Evolutionary conservation across 2,113 vertebrate genomes (phyloP).

Genomic region (Felis catus): DNA sequence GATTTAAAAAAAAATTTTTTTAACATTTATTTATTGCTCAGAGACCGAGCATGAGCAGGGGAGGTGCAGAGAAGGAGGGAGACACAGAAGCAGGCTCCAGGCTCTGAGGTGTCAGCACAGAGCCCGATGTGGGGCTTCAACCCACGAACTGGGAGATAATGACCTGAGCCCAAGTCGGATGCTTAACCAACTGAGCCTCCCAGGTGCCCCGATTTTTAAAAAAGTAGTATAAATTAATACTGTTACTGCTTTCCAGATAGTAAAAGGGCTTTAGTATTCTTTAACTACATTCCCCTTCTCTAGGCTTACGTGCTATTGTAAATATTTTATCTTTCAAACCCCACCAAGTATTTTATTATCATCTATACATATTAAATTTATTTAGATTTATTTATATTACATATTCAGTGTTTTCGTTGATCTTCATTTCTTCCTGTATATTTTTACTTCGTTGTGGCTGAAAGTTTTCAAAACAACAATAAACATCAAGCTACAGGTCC

Average conservation of each 20-base stretch:
- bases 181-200: too few species aligned
- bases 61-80: too few species aligned
- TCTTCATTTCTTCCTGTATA: constrained; percentile 25
- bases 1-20: too few species aligned
- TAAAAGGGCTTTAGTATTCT: not conserved
- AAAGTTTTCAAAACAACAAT: not conserved
- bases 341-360: not conserved
- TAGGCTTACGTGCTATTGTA: not conserved
- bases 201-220: not conserved
- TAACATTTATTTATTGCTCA: too few species aligned
- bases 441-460: not conserved
- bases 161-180: too few species aligned
- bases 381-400: not conserved
- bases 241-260: not conserved
- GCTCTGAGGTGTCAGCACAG: too few species aligned
- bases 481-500: not conserved
- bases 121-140: too few species aligned
- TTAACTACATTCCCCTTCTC: not conserved
- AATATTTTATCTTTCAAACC: not conserved
- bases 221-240: not conserved
- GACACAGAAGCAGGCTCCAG: too few species aligned
- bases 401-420: not conserved
- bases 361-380: not conserved
- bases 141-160: too few species aligned
- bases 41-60: too few species aligned